Evolutionary conservation across 2,797 vertebrate genomes (phyloP).

Genomic region (Rhabdophis nuchalis): DNA sequence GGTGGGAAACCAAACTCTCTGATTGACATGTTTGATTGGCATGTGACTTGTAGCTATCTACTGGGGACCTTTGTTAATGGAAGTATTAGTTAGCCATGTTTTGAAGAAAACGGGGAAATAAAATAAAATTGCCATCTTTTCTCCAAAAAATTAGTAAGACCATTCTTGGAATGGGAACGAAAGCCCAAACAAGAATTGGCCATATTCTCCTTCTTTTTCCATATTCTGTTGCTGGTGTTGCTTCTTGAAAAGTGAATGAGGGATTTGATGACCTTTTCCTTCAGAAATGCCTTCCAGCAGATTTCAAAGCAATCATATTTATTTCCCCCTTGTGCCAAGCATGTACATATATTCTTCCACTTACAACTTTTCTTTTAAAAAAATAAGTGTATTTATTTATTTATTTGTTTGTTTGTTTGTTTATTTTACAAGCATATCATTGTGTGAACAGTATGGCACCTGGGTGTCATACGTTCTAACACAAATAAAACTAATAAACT

Average conservation of each 20-base stretch:
- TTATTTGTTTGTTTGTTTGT: no score
- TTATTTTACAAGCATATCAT: no score
- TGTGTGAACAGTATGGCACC: no score
- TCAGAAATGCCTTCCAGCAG: background rate
- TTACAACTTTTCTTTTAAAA: no score
- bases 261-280: constrained; percentile 17
- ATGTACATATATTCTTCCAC: background rate
- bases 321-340: constrained; percentile 24
- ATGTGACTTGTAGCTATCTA: constrained; percentile 52
- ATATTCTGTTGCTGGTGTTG: constrained; percentile 5
- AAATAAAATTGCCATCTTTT: constrained; percentile 22
- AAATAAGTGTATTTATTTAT: no score
- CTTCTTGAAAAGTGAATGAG: constrained; percentile 16
- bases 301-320: constrained; percentile 6
- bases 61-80: constrained; percentile 52
- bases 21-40: constrained; percentile 42
- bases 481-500: no score
- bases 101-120: constrained; percentile 17
- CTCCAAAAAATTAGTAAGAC: constrained; percentile 32
- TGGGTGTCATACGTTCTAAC: no score
- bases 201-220: constrained; percentile 27
- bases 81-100: constrained; percentile 48
- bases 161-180: background rate
- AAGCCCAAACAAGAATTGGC: constrained; percentile 16
- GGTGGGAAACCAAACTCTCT: background rate